phyloP scores from a whole-genome alignment of 2,888 invertebrate species.

The Caenorhabditis wallacei region DNA sequence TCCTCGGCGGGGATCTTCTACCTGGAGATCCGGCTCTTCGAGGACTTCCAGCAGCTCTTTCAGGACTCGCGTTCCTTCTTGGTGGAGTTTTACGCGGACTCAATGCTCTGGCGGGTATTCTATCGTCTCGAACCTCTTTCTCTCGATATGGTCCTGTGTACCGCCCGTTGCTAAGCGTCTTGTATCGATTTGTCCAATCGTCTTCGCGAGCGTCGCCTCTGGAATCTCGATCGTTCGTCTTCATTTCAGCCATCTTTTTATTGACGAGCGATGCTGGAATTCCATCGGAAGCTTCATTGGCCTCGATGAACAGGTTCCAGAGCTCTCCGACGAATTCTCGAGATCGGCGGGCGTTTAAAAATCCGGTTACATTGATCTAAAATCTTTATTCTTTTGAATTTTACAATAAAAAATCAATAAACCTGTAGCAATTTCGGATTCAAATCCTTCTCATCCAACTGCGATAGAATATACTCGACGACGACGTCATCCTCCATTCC shows the following conservation, averaged over 20 bases:
- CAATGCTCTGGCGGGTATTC: slow-evolving; percentile 61
- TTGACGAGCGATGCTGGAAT: slow-evolving; percentile 96
- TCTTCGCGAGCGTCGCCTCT: slow-evolving; percentile 34
- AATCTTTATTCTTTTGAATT: slow-evolving; percentile 8
- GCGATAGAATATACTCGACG: slow-evolving; percentile 98
- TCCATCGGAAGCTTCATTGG: slow-evolving; percentile 91
- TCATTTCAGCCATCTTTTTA: slow-evolving; percentile 96
- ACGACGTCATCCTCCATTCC: slow-evolving; percentile 99
- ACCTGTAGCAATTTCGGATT: slow-evolving; percentile 79
- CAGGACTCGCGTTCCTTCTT: slow-evolving; percentile 37
- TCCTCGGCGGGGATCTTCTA: slow-evolving; percentile 3
- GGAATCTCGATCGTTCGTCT: slow-evolving; percentile 28
- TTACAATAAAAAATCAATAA: slow-evolving; percentile 12
- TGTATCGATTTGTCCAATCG: slow-evolving; percentile 73
- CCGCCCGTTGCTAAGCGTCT: slow-evolving; percentile 66
- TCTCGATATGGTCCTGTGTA: slow-evolving; percentile 68
- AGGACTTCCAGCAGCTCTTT: neutral
- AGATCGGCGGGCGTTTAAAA: slow-evolving; percentile 97
- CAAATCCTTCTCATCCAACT: slow-evolving; percentile 90
- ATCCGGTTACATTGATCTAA: slow-evolving; percentile 99
- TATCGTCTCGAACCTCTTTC: slow-evolving; percentile 69
- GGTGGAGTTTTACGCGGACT: slow-evolving; percentile 66
- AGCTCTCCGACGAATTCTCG: slow-evolving; percentile 97
- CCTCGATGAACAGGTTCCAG: slow-evolving; percentile 95
- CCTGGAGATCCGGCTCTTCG: slow-evolving; percentile 12